Evolutionary conservation across 53 echinoderm and acorn worm genomes (phyloP).

Genomic region (Mesocentrotus franciscanus): DNA sequence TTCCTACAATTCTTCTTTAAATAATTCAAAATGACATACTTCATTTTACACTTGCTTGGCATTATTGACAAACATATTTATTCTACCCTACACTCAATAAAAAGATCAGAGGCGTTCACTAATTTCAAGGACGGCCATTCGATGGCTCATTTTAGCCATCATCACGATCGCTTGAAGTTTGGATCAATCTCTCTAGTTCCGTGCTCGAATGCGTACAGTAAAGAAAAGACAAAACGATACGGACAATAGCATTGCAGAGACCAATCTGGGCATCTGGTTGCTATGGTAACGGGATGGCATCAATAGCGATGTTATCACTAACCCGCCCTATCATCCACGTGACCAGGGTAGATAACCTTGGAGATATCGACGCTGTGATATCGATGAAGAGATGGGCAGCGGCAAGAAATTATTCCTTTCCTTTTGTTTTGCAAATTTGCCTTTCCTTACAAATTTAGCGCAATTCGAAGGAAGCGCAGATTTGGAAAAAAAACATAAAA

Average conservation of each 20-base stretch:
- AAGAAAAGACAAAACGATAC: constrained; percentile 23
- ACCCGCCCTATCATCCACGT: neutral
- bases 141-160: neutral
- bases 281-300: constrained; percentile 38
- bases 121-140: neutral
- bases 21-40: neutral
- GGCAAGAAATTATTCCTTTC: neutral
- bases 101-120: neutral
- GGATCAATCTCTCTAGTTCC: neutral
- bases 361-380: neutral
- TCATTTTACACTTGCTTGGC: neutral
- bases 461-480: too few species aligned
- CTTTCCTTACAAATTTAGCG: too few species aligned
- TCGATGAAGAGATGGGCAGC: neutral
- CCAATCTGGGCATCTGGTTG: constrained; percentile 17
- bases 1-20: too few species aligned
- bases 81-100: too few species aligned
- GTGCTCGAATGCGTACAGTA: neutral
- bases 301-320: constrained; percentile 27
- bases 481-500: too few species aligned
- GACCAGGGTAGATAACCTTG: constrained; percentile 8
- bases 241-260: neutral
- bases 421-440: neutral
- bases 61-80: too few species aligned
- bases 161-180: neutral